Percentiles rank a stretch among this genome's conserved stretches.
Evolutionary conservation across 2,113 vertebrate genomes (phyloP).

Genomic region (Microcebus lehilahytsara): DNA sequence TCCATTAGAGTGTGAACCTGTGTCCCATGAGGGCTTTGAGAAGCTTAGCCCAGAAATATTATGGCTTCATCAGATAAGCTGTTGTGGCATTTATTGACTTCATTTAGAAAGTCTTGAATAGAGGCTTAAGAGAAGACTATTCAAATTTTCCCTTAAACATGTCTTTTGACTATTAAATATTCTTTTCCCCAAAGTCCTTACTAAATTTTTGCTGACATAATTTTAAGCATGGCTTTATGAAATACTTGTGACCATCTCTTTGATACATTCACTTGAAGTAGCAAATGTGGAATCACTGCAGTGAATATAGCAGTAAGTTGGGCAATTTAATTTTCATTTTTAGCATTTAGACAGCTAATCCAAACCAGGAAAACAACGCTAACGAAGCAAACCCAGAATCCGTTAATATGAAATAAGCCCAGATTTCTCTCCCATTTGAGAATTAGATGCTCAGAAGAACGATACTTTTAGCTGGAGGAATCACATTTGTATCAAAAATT

Average conservation of each 20-base stretch:
- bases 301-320: background rate
- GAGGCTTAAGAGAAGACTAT: background rate
- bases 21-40: background rate
- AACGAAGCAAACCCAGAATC: background rate
- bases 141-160: background rate
- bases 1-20: background rate
- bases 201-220: background rate
- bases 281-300: background rate
- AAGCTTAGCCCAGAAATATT: background rate
- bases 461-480: background rate
- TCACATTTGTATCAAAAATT: background rate
- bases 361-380: background rate
- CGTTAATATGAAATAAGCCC: background rate
- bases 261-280: background rate
- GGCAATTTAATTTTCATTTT: background rate
- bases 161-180: background rate
- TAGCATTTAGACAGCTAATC: background rate
- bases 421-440: background rate
- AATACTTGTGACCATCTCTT: background rate
- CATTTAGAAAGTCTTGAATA: background rate
- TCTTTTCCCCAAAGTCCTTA: background rate
- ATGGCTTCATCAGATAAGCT: background rate
- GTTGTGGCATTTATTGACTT: slow-evolving; percentile 7
- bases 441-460: background rate
- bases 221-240: background rate